Percentiles rank a stretch among this genome's conserved stretches.
These are phyloP conservation scores for Hafferia zeledoni DNA, from an alignment of 2,797 vertebrate species.

Conservation along the genomic window DNA sequence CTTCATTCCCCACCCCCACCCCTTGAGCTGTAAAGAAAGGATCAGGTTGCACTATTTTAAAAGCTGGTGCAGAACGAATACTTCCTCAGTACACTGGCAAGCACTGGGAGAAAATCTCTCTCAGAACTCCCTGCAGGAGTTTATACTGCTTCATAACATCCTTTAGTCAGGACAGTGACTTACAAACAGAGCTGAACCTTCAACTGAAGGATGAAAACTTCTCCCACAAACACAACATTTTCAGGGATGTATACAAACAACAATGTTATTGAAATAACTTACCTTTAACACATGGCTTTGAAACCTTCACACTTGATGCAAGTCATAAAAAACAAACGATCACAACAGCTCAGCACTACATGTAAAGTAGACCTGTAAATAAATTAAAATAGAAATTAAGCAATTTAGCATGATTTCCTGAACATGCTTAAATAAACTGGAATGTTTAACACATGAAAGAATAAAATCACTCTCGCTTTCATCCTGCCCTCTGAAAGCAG, in stretches of 20 bases:
- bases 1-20: background rate
- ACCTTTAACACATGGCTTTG: conserved; percentile 10
- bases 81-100: background rate
- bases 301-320: background rate
- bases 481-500: background rate
- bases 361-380: conserved; percentile 25
- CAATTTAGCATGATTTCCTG: background rate
- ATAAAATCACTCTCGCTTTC: background rate
- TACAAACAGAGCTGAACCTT: background rate
- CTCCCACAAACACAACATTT: background rate
- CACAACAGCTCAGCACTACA: background rate
- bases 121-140: background rate
- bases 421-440: background rate
- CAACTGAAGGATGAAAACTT: background rate
- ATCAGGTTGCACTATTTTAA: conserved; percentile 60
- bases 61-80: background rate
- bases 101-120: conserved; percentile 2
- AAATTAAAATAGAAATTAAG: conserved; percentile 4
- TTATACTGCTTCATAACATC: background rate
- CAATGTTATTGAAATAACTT: conserved; percentile 13
- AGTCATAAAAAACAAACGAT: background rate
- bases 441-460: background rate
- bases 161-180: background rate
- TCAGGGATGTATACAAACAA: background rate
- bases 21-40: conserved; percentile 20